Evolutionary conservation across 1,140 invertebrate genomes (phyloP).

Genomic region (Zaprionus africanus): DNA sequence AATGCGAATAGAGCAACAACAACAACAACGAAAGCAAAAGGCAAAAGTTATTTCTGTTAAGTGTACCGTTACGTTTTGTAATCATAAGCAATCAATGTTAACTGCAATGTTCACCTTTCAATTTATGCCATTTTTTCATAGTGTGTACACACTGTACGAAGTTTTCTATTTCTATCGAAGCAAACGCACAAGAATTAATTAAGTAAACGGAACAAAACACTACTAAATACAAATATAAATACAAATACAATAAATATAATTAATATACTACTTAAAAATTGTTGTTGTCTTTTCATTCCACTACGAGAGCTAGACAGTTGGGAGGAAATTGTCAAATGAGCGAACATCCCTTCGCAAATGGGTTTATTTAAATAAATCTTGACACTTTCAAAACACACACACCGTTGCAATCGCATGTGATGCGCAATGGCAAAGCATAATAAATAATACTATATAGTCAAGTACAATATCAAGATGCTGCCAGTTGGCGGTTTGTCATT

Average conservation of each 20-base stretch:
- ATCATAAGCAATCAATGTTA: slow-evolving; percentile 73
- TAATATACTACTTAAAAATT: slow-evolving; percentile 73
- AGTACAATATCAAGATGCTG: slow-evolving; percentile 32
- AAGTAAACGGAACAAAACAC: slow-evolving; percentile 11
- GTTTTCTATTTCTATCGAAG: slow-evolving; percentile 52
- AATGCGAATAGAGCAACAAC: slow-evolving; percentile 39
- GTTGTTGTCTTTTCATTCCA: slow-evolving; percentile 24
- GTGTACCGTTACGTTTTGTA: slow-evolving; percentile 74
- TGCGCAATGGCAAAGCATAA: slow-evolving; percentile 39
- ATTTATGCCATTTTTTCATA: slow-evolving; percentile 59
- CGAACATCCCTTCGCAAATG: slow-evolving; percentile 20
- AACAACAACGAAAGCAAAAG: slow-evolving; percentile 37
- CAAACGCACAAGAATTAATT: slow-evolving; percentile 1
- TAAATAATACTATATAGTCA: slow-evolving; percentile 46
- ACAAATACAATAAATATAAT: slow-evolving; percentile 77
- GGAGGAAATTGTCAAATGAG: slow-evolving; percentile 23
- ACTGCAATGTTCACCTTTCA: slow-evolving; percentile 72
- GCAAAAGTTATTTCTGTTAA: slow-evolving; percentile 72
- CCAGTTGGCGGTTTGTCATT: slow-evolving; percentile 55
- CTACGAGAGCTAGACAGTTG: slow-evolving; percentile 1
- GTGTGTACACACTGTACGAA: slow-evolving; percentile 52
- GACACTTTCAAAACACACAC: not conserved
- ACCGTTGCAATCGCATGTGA: slow-evolving; percentile 12
- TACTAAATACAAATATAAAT: slow-evolving; percentile 43
- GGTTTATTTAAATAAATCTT: slow-evolving; percentile 16